Percentiles rank a stretch among this genome's conserved stretches.
Evolutionary conservation across 2,113 vertebrate species (phyloP).

Genomic region (Cyprinodon tularosa): DNA sequence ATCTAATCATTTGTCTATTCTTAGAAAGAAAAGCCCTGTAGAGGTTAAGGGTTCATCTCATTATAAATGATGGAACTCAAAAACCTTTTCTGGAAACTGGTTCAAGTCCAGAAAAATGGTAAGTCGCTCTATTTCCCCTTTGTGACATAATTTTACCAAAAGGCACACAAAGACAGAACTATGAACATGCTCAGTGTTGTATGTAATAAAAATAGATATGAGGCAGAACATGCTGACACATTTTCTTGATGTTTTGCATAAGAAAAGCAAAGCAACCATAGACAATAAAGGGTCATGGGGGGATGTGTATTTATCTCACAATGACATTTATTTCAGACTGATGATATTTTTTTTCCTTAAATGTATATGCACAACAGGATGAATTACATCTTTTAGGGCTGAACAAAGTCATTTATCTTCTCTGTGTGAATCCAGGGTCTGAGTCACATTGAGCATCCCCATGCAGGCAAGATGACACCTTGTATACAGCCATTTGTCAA

Average conservation of each 20-base stretch:
- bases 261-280: constrained; percentile 61
- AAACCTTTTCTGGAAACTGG: neutral
- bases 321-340: constrained; percentile 67
- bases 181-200: constrained; percentile 15
- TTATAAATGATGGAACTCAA: neutral
- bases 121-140: constrained; percentile 6
- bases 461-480: constrained; percentile 45
- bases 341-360: constrained; percentile 42
- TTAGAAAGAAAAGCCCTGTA: too few species aligned
- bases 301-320: constrained; percentile 62
- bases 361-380: constrained; percentile 41
- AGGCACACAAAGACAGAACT: neutral
- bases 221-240: constrained; percentile 38
- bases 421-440: constrained; percentile 58
- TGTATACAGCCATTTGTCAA: constrained; percentile 53
- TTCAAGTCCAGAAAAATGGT: constrained; percentile 5
- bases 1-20: too few species aligned
- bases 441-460: constrained; percentile 59
- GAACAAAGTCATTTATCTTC: constrained; percentile 67
- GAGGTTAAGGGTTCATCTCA: too few species aligned
- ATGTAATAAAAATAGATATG: constrained; percentile 30
- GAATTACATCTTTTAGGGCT: constrained; percentile 48
- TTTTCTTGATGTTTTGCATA: constrained; percentile 56
- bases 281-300: constrained; percentile 57
- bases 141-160: constrained; percentile 16